A percentile compares a stretch with the other conserved stretches of the same genome.
Conservation (phyloP, 1,140 invertebrate species). For the Drosophila lacteicornis region DNA sequence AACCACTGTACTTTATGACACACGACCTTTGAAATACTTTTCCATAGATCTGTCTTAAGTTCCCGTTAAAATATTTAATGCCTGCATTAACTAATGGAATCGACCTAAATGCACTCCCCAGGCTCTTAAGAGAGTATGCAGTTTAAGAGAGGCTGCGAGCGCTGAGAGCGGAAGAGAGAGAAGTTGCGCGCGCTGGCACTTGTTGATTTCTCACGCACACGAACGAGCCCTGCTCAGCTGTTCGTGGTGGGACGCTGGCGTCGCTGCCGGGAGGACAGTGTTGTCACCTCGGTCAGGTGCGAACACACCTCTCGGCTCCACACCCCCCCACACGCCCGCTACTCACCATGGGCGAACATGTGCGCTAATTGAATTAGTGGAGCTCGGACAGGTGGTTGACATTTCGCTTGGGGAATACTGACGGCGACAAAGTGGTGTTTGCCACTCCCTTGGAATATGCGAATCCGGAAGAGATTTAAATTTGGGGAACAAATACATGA, state of each 20-base stretch:
- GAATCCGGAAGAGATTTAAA: not conserved
- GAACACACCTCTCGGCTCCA: slow-evolving; percentile 27
- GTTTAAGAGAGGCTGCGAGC: slow-evolving; percentile 1
- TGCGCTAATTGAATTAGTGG: slow-evolving; percentile 76
- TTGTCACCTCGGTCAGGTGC: slow-evolving; percentile 28
- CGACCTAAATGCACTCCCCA: slow-evolving; percentile 2
- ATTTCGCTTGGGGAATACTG: slow-evolving; percentile 34
- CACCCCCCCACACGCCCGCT: slow-evolving; percentile 10
- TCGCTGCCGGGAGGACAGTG: slow-evolving; percentile 21
- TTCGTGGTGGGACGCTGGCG: slow-evolving; percentile 44
- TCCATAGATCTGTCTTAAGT: not conserved
- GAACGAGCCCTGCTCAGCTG: slow-evolving; percentile 40
- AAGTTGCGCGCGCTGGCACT: slow-evolving; percentile 71
- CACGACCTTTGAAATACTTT: not conserved
- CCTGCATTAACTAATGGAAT: slow-evolving; percentile 31
- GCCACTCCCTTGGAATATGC: not conserved
- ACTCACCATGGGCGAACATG: slow-evolving; percentile 51
- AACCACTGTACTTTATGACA: not conserved
- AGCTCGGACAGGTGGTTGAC: slow-evolving; percentile 77
- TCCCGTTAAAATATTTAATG: slow-evolving; percentile 2
- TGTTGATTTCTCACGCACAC: slow-evolving; percentile 63
- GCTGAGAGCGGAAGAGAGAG: not conserved
- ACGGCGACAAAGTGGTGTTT: slow-evolving; percentile 11
- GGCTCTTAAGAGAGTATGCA: slow-evolving; percentile 20
- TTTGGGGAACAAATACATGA: too few relatives aligned